Base-by-base conservation (phyloP, 2,113 vertebrate species). In the Seriola rivoliana region DNA sequence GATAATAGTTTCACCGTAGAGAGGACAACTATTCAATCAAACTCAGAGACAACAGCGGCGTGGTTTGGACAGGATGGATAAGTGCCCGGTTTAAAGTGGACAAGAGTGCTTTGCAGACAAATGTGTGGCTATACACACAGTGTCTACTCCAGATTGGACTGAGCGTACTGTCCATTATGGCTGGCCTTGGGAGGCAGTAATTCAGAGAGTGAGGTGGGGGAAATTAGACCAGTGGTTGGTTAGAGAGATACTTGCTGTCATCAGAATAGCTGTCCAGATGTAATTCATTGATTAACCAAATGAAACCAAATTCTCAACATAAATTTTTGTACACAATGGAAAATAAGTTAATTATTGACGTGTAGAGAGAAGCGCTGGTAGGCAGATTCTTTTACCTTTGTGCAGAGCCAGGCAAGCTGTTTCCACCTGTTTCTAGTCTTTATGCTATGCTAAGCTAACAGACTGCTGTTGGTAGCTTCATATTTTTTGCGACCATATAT, bases 21-120 rank as follows among this genome's bases (percentile, higher is more conserved):
- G 63, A 50, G 64, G 50, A 62, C 78, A 74, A 12, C 34, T 65
- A 4, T 80, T 89, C 68, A 77, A 29, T 81, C 64, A 69, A 42
- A 59, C 68, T 29, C 46, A 46, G 60, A 71, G 21, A 64, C 52
- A 82, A 12, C n/a, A 1, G 36, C n/a, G 50, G 71, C 19, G 32
- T 52, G 32, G 62, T 57, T 79, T 57, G 38, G 66, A 59, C 44
- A 21, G 48, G 14, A 44, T 55, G 36, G 69, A 67, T 75, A 42
- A 82, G 81, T 70, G 58, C 62, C 71, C 29, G 46, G 54, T 59
- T 60, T 8, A 63, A 76, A 74, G 12, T 21, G 63, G 69, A 75
- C 71, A 8, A 44, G 21, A 66, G 75, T 50, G n/a, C 34, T 85
- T 42, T 71, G 25, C 40, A 71, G 59, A 68, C 36, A 76, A 58